Evolutionary conservation across 2,888 invertebrate genomes (phyloP).

Genomic region (Athetis lepigone): DNA sequence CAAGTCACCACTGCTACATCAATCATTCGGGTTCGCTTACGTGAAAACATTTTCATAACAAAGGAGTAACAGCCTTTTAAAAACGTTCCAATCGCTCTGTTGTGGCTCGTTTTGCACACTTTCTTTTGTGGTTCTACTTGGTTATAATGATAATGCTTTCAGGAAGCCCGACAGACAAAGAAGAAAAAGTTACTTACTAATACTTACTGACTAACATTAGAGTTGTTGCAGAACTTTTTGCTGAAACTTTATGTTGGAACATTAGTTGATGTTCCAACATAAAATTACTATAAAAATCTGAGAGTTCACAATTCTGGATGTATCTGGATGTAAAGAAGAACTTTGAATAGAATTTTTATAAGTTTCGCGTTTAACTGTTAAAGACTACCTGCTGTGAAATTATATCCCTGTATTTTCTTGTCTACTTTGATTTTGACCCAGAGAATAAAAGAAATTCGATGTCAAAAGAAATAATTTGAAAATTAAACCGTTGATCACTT

Average conservation of each 20-base stretch:
- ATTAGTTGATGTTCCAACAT: neutral
- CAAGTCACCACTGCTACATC: slow-evolving; percentile 75
- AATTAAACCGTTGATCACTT: slow-evolving; percentile 18
- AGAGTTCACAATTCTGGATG: too few species aligned
- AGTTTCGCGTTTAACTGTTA: neutral
- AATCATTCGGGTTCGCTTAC: slow-evolving; percentile 69
- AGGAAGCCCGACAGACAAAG: neutral
- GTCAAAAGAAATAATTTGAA: slow-evolving; percentile 9
- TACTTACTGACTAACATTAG: neutral
- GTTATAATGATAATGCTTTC: neutral
- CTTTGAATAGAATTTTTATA: neutral
- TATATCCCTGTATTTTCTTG: slow-evolving; percentile 1
- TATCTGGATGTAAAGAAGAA: too few species aligned
- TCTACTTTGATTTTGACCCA: slow-evolving; percentile 12
- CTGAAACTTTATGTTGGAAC: neutral
- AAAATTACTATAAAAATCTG: neutral
- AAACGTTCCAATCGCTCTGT: slow-evolving; percentile 53
- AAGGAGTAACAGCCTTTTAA: slow-evolving; percentile 66
- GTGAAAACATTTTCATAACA: slow-evolving; percentile 74
- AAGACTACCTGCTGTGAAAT: neutral
- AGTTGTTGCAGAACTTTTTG: neutral
- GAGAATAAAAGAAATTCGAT: slow-evolving; percentile 4
- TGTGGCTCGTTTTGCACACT: slow-evolving; percentile 24
- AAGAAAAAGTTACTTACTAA: neutral
- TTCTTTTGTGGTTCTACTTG: slow-evolving; percentile 14